Conservation (phyloP, 2,797 vertebrate genomes). For the Rhinella marina region DNA sequence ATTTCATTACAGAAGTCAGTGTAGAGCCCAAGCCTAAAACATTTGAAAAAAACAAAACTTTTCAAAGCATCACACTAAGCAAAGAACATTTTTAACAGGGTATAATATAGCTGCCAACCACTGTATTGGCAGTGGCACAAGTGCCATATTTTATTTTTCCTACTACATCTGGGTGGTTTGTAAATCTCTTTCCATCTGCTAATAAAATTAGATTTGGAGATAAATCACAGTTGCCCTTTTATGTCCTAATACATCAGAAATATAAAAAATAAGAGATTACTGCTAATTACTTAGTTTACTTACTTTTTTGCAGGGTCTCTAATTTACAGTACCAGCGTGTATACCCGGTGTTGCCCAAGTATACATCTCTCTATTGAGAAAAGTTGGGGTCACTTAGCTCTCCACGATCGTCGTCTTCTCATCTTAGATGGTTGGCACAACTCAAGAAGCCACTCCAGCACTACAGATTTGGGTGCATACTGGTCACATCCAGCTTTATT, state of each 20-base stretch:
- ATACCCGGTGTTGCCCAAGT: too few species aligned
- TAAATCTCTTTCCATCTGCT: conserved; percentile 37
- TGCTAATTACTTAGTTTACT: background rate
- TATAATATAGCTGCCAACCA: background rate
- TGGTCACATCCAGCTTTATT: too few species aligned
- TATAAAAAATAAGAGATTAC: background rate
- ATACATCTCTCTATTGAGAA: too few species aligned
- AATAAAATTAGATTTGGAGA: background rate
- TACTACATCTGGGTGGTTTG: conserved; percentile 34
- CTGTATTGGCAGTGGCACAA: conserved; percentile 2
- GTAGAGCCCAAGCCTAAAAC: background rate
- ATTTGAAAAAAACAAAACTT: background rate
- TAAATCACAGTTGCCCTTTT: conserved; percentile 22
- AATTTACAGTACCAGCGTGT: background rate
- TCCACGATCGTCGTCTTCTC: too few species aligned
- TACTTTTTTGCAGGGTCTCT: background rate
- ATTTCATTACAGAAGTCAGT: background rate
- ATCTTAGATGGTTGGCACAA: too few species aligned
- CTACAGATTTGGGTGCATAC: too few species aligned
- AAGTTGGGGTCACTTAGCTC: too few species aligned
- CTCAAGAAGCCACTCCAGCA: too few species aligned
- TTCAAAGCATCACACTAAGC: background rate
- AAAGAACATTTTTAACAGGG: background rate
- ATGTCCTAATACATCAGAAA: background rate
- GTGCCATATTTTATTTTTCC: conserved; percentile 19